Evolutionary conservation across 1,140 invertebrate genomes (phyloP), one percentile per base, ranked within the genome.

Genomic region (Microplitis mediator): DNA sequence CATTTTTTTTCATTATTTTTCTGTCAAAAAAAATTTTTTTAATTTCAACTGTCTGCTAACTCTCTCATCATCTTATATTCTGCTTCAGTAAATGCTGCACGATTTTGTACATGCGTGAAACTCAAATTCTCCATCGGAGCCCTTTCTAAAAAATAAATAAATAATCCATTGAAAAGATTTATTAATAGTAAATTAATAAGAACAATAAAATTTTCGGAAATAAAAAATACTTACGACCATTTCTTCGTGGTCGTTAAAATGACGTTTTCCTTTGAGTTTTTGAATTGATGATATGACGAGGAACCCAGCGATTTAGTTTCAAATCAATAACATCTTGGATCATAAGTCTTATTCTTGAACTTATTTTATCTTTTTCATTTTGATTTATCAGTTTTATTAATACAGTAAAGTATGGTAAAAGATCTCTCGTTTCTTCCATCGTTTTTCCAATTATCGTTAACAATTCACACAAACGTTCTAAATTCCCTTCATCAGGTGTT

Each of bases 241-340:
- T 80, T 79, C 85, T 86, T 71, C 84, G 79, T 4, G 87, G 83
- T 3, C 87, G 84, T 71, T 79, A 84, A 4, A 82, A 74, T 0
- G 88, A 88, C 45, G 88, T 84, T 74, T 88, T 90, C 73, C 85
- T 86, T 13, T 89, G 83, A n/a, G n/a, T n/a, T n/a, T n/a, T n/a
- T 74, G 90, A 88, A 14, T 86, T 87, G 31, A 89, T 89, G 36
- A 91, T 77, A 74, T 90, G 89, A 61, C 96, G 90, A 3, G 95
- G 93, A 35, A 96, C 89, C 97, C 97, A 99, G 72, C 92, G 92
- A 78, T 91, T 92, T 77, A 90, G 87, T 61, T 94, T 90, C 69
- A 98, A 88, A 81, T 98, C 97, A 71, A 98, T 94, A 0, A 98
- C 94, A 89, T 99, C 97, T 90, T 97, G 94, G 14, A 98, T 87